Conservation (phyloP, 2,888 invertebrate genomes). For the Agelastica alni region DNA sequence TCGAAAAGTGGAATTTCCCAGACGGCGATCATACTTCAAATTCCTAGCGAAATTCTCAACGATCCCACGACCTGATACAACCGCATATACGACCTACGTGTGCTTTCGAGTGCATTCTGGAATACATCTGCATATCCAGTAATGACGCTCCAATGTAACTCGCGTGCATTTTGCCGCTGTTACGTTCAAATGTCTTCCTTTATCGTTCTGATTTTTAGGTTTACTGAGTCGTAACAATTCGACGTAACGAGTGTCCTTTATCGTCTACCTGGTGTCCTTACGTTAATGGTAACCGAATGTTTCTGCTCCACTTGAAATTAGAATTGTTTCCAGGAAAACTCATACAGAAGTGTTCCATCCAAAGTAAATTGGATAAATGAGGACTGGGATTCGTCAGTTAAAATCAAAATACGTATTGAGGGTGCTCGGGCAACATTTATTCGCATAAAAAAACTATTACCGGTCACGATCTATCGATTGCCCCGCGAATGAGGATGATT, state of each 20-base stretch:
- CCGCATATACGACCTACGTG: slow-evolving; percentile 20
- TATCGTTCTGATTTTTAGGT: slow-evolving; percentile 9
- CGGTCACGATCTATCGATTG: no score
- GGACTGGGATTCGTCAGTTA: no score
- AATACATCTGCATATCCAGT: slow-evolving; percentile 16
- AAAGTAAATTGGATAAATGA: no score
- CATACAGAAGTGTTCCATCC: no score
- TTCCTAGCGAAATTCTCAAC: slow-evolving; percentile 19
- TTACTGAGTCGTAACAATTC: slow-evolving; percentile 10
- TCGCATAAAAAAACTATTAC: no score
- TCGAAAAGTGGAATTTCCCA: slow-evolving; percentile 14
- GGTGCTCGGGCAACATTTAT: no score
- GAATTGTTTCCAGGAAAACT: no score
- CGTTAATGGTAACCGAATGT: no score
- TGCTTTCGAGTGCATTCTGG: slow-evolving; percentile 11
- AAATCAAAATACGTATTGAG: no score
- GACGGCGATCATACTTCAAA: slow-evolving; percentile 15
- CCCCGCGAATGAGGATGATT: no score
- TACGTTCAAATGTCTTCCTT: slow-evolving; percentile 10
- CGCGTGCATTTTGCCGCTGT: slow-evolving; percentile 6
- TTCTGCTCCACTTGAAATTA: no score
- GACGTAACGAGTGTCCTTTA: slow-evolving; percentile 2
- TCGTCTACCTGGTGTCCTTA: background rate
- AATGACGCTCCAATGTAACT: slow-evolving; percentile 15
- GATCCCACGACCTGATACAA: slow-evolving; percentile 15